Evolutionary conservation across 2,797 vertebrate species (phyloP), one percentile per base, ranked within the genome.

Genomic region (Anguilla obscura): DNA sequence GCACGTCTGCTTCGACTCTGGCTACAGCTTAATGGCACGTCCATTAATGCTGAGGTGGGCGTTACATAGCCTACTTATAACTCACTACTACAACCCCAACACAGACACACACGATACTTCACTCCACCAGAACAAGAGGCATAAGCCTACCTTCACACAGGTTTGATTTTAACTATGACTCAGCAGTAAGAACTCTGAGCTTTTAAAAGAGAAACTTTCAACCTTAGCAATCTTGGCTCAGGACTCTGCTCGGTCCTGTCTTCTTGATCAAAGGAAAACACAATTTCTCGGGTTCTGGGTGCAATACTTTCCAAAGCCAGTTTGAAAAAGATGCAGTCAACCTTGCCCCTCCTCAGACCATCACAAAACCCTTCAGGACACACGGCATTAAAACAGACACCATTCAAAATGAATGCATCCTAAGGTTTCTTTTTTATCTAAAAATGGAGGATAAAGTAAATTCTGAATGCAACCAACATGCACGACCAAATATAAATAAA

Each of bases 401-500:
- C 14, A 83, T n/a, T 27, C 7, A 83, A n/a, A 83, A 30, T 24
- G 45, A 84, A 56, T 30, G 30, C 16, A 52, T n/a, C 48, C 9
- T 33, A 8, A n/a, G 8, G 24, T 71, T 27, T 30, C n/a, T 30
- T 27, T 18, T 52, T 1, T 16, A 66, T 87, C 54, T 48, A 56
- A 87, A 88, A 85, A 50, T 33, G 2, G 50, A 60, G 63, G 40
- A 24, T 27, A 27, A 71, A 63, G 18, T 24, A 7, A 54, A 30
- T 12, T 9, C 40, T 71, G 69, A 69, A 60, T 52, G 66, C 21
- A n/a, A 36, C 33, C 9, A 4, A 12, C 48, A 58, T 52, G 3
- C 30, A 86, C 66, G 24, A 74, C 10, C 21, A 52, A 83, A 87
- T 52, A 74, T 48, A 85, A 40, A 71, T 36, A 60, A 63, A 85